phyloP scores from a whole-genome alignment of 1,140 invertebrate species.

The Lepeophtheirus salmonis region DNA sequence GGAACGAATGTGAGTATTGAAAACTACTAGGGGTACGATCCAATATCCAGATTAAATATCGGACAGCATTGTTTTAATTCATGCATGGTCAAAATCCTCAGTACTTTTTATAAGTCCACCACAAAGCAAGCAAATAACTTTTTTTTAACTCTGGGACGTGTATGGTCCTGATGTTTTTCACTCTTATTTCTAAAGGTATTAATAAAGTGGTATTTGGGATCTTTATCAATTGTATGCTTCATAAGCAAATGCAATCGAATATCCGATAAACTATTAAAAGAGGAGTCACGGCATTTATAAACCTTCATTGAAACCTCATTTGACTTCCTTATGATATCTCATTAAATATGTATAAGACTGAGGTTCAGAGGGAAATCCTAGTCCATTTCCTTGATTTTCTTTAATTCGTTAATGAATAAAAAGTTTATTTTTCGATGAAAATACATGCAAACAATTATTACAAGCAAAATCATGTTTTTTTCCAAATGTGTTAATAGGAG shows the following conservation, averaged over 20 bases:
- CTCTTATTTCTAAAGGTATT: conserved; percentile 1
- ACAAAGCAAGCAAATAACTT: neutral
- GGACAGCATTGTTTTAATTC: too few species aligned
- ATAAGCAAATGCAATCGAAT: conserved; percentile 3
- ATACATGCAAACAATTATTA: neutral
- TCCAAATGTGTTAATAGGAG: neutral
- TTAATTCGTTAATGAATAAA: neutral
- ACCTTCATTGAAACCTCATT: neutral
- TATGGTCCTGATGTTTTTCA: neutral
- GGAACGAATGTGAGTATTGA: too few species aligned
- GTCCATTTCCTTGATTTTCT: neutral
- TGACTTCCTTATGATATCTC: neutral
- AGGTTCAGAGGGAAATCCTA: neutral
- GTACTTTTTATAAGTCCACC: too few species aligned
- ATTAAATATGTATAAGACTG: neutral
- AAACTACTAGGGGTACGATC: too few species aligned
- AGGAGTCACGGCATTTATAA: conserved; percentile 1
- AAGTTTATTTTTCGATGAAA: neutral
- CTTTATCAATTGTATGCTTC: neutral
- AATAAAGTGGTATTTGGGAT: neutral
- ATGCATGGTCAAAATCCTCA: too few species aligned
- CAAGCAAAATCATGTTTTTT: neutral
- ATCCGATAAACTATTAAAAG: neutral
- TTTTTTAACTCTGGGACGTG: neutral
- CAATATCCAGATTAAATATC: too few species aligned